Evolutionary conservation across 2,113 vertebrate genomes (phyloP).

Genomic region (Addax nasomaculatus): DNA sequence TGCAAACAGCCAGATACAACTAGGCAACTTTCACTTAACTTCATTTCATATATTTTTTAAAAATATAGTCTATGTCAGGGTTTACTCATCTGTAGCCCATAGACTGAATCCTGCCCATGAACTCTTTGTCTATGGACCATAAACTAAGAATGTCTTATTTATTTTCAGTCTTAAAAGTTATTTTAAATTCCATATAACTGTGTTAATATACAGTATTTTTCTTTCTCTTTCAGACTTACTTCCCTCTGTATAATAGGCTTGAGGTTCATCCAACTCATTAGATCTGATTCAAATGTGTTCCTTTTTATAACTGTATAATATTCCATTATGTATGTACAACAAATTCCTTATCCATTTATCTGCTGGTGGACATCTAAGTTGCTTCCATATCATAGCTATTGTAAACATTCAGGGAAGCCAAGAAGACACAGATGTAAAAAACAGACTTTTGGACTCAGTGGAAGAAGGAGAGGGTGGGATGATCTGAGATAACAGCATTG

Average conservation of each 20-base stretch:
- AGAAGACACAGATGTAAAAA: background rate
- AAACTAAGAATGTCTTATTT: background rate
- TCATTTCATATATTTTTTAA: background rate
- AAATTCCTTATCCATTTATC: background rate
- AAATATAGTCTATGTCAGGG: background rate
- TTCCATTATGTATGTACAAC: background rate
- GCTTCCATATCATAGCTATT: background rate
- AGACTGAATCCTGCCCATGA: background rate
- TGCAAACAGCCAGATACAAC: background rate
- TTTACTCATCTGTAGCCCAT: background rate
- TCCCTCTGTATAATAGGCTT: background rate
- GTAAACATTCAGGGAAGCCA: background rate
- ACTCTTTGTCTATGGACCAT: background rate
- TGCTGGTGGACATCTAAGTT: background rate
- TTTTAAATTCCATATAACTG: background rate
- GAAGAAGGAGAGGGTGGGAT: background rate
- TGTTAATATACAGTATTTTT: background rate
- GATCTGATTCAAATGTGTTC: background rate
- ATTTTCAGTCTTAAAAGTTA: background rate
- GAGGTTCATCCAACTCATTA: background rate
- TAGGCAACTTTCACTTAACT: background rate
- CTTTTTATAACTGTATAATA: background rate
- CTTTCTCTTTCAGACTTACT: background rate
- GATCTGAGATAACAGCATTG: background rate
- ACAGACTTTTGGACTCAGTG: background rate